Base-by-base conservation (phyloP, 2,113 vertebrate species). In the Xiphias gladius region DNA sequence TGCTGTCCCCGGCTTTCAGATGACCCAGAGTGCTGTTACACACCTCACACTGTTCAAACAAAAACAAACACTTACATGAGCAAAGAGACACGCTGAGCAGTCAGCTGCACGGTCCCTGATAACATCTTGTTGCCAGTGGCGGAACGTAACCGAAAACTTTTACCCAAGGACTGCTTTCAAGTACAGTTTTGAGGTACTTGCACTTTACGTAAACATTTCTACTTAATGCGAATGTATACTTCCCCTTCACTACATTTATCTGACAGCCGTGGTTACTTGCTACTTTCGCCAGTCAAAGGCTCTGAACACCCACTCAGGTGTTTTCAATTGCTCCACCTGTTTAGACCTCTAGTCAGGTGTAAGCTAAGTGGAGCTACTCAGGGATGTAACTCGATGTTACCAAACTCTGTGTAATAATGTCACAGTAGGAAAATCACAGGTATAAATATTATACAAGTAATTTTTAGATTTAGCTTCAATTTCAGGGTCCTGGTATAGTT, bases 1-100 rank as follows among this genome's bases (percentile, higher is more conserved):
- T 95, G 87, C 94, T 97, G 91, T 99, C 98, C 65, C 98, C 98
- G 8, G 98, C 98, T 90, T 95, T 97, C 88, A 99, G 87, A 62
- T 97, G 90, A 86, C 95, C 96, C 93, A 99, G 93, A 87, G 94
- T 84, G 55, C 41, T 67, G 71, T 95, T 96, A 88, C 98, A 99
- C 87, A 98, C 96, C 86, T 96, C 95, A 91, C 98, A 99, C 98
- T 99, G 84, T 11, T 59, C 22, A 68, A 13, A 81, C 55, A 88
- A 63, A 85, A 41, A 66, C 30, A 84, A 14, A 82, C 54, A 52
- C 19, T 26, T 73, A 58, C 76, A 84, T n/a, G 55, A 74, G 50
- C n/a, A 58, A 20, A 41, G 39, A 84, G 30, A 57, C 71, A 67
- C 1, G 3, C 59, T 50, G 50, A 68, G 35, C 66, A 28, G 22